Base-by-base conservation (phyloP, 2,797 vertebrate genomes). In the Mormyrus hasselquistii region DNA sequence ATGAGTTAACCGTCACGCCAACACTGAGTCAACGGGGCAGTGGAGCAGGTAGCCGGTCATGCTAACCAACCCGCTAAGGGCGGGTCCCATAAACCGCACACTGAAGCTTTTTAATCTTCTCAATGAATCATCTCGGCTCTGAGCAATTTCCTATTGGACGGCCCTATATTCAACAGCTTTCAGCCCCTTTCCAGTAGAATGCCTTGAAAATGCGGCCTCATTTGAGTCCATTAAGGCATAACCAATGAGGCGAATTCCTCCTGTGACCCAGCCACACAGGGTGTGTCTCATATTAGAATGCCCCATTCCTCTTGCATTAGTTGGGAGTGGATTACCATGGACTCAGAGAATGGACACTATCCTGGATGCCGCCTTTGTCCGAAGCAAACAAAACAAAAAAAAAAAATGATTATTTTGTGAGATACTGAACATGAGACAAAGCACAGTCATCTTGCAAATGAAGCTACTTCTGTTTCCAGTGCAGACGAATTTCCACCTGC, bases 171-270 rank as follows among this genome's bases (percentile, higher is more conserved):
- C 22, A 2, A 5, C 53, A 4, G 86, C 25, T 0, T 34, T 22
- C 25, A 53, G 25, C 49, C 65, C 83, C 50, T 29, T 86, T 29
- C 55, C 25, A 10, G 34, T 2, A 10, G 14, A 79, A 87, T 79
- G 34, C 25, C 38, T 89, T 69, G 50, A 86, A n/a, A 85, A 38
- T 50, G 16, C 69, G 14, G 59, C 53, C 86, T 87, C 53, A 10
- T 87, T 87, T 79, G 50, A 87, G 49, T 34, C 65, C 52, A 82
- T 79, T 87, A 87, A 44, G 89, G 84, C 50, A 79, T 87, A 87
- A 87, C 44, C 85, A 79, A 86, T 29, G 50, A 57, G 85, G 38
- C 22, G 34, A 50, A 89, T 89, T 89, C 85, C 65, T 87, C 12
- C 10, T 34, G 0, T 62, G 73, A 89, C 52, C 69, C 38, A 22